phyloP scores from a whole-genome alignment of 2,888 invertebrate species.

The Selenia dentaria region DNA sequence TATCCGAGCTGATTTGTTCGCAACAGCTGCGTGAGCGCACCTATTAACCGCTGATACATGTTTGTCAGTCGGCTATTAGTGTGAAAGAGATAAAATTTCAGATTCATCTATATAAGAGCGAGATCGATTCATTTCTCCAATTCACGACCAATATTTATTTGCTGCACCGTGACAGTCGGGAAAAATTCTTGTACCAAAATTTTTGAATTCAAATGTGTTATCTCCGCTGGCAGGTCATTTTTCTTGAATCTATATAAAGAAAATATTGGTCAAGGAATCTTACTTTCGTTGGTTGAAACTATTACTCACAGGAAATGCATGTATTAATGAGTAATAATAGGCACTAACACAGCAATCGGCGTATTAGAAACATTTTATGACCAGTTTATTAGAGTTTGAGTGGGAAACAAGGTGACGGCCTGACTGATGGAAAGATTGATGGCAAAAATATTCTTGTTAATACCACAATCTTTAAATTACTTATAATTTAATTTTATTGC shows the following conservation, averaged over 20 bases:
- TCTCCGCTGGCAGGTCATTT: slow-evolving; percentile 67
- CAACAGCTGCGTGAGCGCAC: slow-evolving; percentile 82
- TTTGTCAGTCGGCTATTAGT: slow-evolving; percentile 84
- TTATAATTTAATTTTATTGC: no score
- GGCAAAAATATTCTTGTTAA: no score
- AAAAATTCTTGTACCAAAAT: slow-evolving; percentile 76
- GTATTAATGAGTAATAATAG: neutral
- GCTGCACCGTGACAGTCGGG: slow-evolving; percentile 74
- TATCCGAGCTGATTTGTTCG: slow-evolving; percentile 84
- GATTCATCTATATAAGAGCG: slow-evolving; percentile 74
- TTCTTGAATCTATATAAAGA: slow-evolving; percentile 73
- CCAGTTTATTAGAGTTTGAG: slow-evolving; percentile 6
- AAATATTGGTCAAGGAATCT: slow-evolving; percentile 68
- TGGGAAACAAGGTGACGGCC: neutral
- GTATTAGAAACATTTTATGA: neutral
- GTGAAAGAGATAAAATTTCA: slow-evolving; percentile 78
- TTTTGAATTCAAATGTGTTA: slow-evolving; percentile 68
- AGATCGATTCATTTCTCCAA: slow-evolving; percentile 79
- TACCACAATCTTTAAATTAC: no score
- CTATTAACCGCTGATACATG: slow-evolving; percentile 85
- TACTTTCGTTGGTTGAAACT: slow-evolving; percentile 10
- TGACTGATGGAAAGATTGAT: no score
- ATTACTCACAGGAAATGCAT: neutral
- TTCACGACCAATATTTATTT: slow-evolving; percentile 78
- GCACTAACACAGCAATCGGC: neutral